Base-by-base conservation (phyloP, 2,888 invertebrate genomes). In the Ennomos quercinarius region DNA sequence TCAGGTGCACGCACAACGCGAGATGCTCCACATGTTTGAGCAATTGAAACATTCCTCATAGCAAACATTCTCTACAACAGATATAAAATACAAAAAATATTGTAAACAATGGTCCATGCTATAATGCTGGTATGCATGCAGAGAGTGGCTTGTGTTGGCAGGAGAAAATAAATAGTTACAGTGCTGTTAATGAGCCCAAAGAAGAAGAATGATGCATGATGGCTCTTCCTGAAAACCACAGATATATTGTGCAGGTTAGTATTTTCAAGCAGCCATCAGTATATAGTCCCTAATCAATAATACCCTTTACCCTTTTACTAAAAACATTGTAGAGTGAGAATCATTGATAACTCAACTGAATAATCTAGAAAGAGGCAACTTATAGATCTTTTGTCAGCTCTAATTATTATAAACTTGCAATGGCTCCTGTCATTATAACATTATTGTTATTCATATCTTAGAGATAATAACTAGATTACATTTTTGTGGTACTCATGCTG, bases 171-270 rank as follows among this genome's bases (percentile, higher is more conserved):
- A 27, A 76, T 65, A 58, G 11, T 2, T 27, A 27, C 45, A 62
- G 54, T 53, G 68, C 64, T 72, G 75, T 71, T 71, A 76, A 78
- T 81, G 77, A 70, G 72, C 67, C 70, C 60, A 73, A 76, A 78
- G 76, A 79, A 74, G 82, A 86, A 79, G 78, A 84, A 90, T 89
- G 89, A 80, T 86, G 82, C 87, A 93, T 84, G 80, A 94, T 94
- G 94, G 93, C 93, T 84, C 88, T 91, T 78, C 85, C 92, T 85
- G 94, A 94, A 81, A 94, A 94, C 90, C 94, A 94, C 84, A 93
- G 95, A 81, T 94, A 95, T 88, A 95, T 96, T 84, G 95, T 96
- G 73, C 96, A 97, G 94, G 97, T 97, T 67, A 81, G 87, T 87
- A 61, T 60, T 58, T 37, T 59, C 62, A 17, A 2, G 17, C 17